Base-by-base conservation (phyloP, 2,888 invertebrate genomes). In the Timema podura region DNA sequence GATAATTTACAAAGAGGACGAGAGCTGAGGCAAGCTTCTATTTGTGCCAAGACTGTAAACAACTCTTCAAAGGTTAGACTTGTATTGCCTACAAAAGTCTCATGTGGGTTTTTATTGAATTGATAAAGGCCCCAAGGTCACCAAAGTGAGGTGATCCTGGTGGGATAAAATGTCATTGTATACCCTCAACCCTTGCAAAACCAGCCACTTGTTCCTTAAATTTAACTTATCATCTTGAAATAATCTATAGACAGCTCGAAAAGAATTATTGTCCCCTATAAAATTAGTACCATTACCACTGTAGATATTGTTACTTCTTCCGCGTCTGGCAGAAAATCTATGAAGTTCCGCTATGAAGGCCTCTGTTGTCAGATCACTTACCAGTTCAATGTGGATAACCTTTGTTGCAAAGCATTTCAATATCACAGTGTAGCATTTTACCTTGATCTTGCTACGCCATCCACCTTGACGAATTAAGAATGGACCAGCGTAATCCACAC, bases 101-200 rank as follows among this genome's bases (percentile, higher is more conserved):
- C 0, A 80, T 64, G 70, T 79, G 79, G 70, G 72, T 74, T 72
- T 80, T 81, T 0, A 76, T 72, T 0, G 76, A 76, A 65, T 79
- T 78, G 0, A 80, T 77, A 6, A 76, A 77, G 2, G 78, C 76
- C 70, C 79, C 80, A 5, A 79, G 67, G 3, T 79, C 79, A 5
- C 80, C 78, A 61, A 78, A 77, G 67, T 80, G 77, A 1, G 79
- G 77, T 6, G 78, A 75, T 46, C 70, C 70, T 5, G 79, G 77
- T 5, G 79, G 79, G 16, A 75, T 77, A 66, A 80, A 81, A 51
- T 78, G 74, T 79, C 79, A 81, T 5, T 72, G 59, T 8, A 77
- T 76, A 1, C 73, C 72, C 6, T 75, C 69, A 3, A 45, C 13
- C 7, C 46, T 46, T 10, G 65, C 11, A 45, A 49, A n/a, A 48